Evolutionary conservation across 2,113 vertebrate genomes (phyloP), one percentile per base, ranked within the genome.

Genomic region (Hyaena hyaena): DNA sequence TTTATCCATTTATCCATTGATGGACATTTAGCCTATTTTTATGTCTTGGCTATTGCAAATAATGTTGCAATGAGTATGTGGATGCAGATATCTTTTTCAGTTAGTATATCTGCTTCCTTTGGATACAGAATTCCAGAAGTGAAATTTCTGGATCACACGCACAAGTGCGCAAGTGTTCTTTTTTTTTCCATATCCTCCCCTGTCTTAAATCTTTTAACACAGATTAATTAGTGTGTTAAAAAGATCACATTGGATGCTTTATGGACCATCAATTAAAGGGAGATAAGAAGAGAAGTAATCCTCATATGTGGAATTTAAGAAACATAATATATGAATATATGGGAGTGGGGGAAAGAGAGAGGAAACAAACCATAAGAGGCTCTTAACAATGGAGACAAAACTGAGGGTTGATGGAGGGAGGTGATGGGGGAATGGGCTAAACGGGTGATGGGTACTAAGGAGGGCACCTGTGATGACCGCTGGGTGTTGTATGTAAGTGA

Each of bases 221-320:
- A 69, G 4, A 86, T 82, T 84, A 58, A 86, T 82, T 84, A 58
- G 24, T 83, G 31, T 83, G 90, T 93, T 87, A 73, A 83, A 93
- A 93, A 83, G 17, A 73, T 71, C 61, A 58, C 9, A 23, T 65
- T 31, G 39, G 28, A n/a, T 71, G 53, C 3, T 66, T 24, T 76
- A 5, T 81, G 53, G 43, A 53, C 33, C 65, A 87, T 4, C 10
- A 26, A 89, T 65, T 89, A n/a, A 65, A 88, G 58, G 55, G 31
- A 82, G 61, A 77, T 5, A 84, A 71, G 76, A 90, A 87, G 55
- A 96, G 63, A 66, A 66, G 35, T 55, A 83, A 80, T n/a, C 6
- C 55, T 58, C 55, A 58, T 8, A 58, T 0, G 55, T 58, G 55
- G 55, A 58, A 23, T 23, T 58, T 58, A 58, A 23, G 55, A 58